Conservation (phyloP, 2,888 invertebrate genomes). For the Osedax fenrisi region DNA sequence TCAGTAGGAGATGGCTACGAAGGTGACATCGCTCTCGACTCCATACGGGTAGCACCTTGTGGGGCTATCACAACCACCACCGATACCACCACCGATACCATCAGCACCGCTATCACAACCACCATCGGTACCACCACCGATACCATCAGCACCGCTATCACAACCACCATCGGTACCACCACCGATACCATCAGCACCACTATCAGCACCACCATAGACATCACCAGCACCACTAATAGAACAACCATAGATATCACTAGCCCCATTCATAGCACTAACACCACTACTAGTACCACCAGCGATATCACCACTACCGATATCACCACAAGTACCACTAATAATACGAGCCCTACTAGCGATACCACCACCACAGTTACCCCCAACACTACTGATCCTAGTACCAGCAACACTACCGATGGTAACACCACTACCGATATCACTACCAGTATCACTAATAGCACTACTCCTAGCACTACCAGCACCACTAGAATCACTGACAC, state of each 20-base stretch:
- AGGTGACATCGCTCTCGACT: too few species aligned
- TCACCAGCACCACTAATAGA: background rate
- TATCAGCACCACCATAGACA: background rate
- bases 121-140: background rate
- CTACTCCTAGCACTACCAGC: conserved; percentile 29
- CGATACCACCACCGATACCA: conserved; percentile 5
- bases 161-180: background rate
- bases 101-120: background rate
- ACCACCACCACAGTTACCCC: background rate
- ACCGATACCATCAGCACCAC: background rate
- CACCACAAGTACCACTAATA: background rate
- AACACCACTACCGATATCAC: conserved; percentile 26
- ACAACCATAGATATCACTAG: background rate
- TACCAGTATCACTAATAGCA: conserved; percentile 24
- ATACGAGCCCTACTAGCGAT: too few species aligned
- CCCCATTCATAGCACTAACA: background rate
- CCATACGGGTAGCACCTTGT: too few species aligned
- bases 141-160: background rate
- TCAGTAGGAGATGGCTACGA: too few species aligned
- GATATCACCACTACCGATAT: background rate
- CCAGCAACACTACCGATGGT: conserved; percentile 9
- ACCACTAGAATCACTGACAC: conserved; percentile 29
- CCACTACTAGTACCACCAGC: background rate
- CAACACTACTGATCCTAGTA: background rate
- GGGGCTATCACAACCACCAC: conserved; percentile 14